Percentiles rank a stretch among this genome's conserved stretches.
These are phyloP conservation scores for Helicoverpa armigera DNA, from an alignment of 1,140 invertebrate species.

Conservation along the genomic window DNA sequence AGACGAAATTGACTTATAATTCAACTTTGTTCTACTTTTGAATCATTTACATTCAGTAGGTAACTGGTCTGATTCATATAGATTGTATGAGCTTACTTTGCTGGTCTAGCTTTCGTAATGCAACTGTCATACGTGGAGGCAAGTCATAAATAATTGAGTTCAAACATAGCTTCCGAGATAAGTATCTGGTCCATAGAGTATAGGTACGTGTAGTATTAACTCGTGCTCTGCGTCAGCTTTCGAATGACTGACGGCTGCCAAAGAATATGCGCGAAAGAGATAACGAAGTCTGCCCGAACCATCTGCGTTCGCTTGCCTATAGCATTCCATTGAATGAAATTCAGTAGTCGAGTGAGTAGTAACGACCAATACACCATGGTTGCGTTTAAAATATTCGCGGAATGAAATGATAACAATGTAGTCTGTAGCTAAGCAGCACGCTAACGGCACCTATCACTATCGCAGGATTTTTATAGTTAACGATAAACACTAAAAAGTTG, in stretches of 20 bases:
- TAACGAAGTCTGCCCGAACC: neutral
- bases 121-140: conserved; percentile 58
- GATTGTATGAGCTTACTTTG: conserved; percentile 49
- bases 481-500: conserved; percentile 54
- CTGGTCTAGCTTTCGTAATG: conserved; percentile 53
- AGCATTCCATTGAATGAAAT: neutral
- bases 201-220: conserved; percentile 50
- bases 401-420: conserved; percentile 7
- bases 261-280: conserved; percentile 1
- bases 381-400: conserved; percentile 3
- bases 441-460: conserved; percentile 51
- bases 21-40: conserved; percentile 40
- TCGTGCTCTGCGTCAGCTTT: conserved; percentile 40
- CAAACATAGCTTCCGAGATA: conserved; percentile 63
- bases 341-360: neutral
- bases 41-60: conserved; percentile 37
- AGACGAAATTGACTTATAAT: conserved; percentile 42
- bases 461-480: conserved; percentile 48
- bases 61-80: conserved; percentile 51
- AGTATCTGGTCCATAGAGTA: conserved; percentile 56
- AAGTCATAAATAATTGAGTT: conserved; percentile 66
- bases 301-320: neutral
- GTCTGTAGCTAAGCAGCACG: conserved; percentile 2
- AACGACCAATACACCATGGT: too few species aligned
- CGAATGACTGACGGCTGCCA: conserved; percentile 50